phyloP scores from a whole-genome alignment of 2,797 vertebrate genomes.

The Podarcis lilfordi region DNA sequence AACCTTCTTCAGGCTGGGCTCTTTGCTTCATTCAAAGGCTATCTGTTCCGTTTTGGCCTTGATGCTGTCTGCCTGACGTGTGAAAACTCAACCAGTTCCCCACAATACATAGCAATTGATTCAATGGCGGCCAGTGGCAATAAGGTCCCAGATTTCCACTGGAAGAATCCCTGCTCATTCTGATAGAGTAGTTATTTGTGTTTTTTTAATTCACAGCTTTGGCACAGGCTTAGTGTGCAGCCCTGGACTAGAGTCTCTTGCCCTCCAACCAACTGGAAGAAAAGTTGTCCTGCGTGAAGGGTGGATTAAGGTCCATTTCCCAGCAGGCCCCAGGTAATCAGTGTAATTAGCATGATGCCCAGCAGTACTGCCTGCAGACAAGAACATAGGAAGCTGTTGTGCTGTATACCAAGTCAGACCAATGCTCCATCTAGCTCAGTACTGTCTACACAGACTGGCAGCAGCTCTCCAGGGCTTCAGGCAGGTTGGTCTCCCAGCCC shows the following conservation, averaged over 20 bases:
- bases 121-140: neutral
- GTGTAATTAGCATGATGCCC: neutral
- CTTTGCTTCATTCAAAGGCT: neutral
- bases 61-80: neutral
- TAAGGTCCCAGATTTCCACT: neutral
- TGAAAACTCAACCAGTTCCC: neutral
- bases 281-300: neutral
- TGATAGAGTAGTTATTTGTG: neutral
- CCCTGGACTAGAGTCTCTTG: neutral
- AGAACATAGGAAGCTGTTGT: no score
- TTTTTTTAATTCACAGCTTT: neutral
- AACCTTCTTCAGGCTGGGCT: neutral
- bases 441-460: no score
- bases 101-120: neutral
- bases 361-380: no score
- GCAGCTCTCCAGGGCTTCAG: no score
- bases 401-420: no score
- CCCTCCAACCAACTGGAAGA: neutral
- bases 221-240: no score
- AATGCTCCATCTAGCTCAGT: no score
- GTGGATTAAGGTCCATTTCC: neutral
- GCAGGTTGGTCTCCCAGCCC: no score
- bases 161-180: neutral
- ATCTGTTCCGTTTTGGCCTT: neutral
- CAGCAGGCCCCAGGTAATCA: neutral